Evolutionary conservation across 2,797 vertebrate species (phyloP).

Genomic region (Rhyacichthys aspro): DNA sequence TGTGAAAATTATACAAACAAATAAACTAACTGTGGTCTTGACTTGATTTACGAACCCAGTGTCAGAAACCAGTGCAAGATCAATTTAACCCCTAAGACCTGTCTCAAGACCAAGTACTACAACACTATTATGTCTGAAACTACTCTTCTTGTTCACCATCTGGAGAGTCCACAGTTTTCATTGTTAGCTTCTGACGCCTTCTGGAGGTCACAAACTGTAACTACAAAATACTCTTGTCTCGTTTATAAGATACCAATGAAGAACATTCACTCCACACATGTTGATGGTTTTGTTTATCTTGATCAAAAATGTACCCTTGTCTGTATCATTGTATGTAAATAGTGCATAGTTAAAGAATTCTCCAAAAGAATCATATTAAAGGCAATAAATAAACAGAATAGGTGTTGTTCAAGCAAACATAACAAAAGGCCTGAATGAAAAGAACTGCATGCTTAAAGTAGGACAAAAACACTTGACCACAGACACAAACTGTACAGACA

Average conservation of each 20-base stretch:
- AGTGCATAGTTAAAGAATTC: background rate
- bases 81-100: no score
- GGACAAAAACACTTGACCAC: background rate
- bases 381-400: background rate
- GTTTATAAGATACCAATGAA: no score
- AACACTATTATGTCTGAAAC: background rate
- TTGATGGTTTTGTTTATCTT: no score
- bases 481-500: background rate
- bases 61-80: no score
- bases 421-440: background rate
- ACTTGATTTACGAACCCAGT: no score
- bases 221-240: slow-evolving; percentile 18
- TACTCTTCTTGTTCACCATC: background rate
- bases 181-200: slow-evolving; percentile 57
- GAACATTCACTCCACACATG: no score
- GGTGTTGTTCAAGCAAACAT: background rate
- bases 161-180: background rate
- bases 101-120: no score
- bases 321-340: no score
- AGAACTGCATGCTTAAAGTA: slow-evolving; percentile 15
- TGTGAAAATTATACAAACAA: no score
- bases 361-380: background rate
- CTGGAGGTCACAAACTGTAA: slow-evolving; percentile 45
- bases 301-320: no score
- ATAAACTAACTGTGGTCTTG: no score